These are phyloP conservation scores for Cinclus mexicanus DNA, from an alignment of 2,113 vertebrate genomes.

Conservation along the genomic window DNA sequence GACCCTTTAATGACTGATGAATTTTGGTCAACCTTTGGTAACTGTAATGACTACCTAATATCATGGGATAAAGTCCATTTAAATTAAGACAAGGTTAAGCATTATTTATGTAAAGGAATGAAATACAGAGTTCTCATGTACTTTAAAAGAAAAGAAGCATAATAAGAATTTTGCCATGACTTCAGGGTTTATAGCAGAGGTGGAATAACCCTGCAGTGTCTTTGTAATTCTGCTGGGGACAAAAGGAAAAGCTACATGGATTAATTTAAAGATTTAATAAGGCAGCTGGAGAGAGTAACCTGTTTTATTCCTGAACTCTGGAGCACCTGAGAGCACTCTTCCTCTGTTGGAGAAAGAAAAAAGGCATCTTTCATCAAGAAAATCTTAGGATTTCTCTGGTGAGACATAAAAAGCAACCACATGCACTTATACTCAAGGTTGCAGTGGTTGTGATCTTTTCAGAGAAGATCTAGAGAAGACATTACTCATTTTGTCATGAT, in stretches of 20 bases:
- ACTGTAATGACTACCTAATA: neutral
- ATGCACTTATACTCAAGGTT: neutral
- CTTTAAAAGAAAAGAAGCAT: neutral
- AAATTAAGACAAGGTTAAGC: neutral
- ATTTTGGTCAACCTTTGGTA: neutral
- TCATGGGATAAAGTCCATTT: neutral
- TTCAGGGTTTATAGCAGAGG: neutral
- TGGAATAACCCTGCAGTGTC: neutral
- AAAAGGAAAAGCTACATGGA: neutral
- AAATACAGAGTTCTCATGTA: neutral
- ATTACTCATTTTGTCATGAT: neutral
- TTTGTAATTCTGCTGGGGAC: neutral
- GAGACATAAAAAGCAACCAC: neutral
- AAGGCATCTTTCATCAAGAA: neutral
- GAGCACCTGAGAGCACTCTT: neutral
- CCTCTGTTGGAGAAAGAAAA: neutral
- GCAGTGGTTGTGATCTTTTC: neutral
- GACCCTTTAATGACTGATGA: neutral
- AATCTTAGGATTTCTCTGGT: neutral
- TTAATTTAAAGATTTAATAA: neutral
- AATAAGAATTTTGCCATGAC: neutral
- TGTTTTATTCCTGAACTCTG: neutral
- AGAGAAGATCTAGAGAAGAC: neutral
- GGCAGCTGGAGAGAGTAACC: neutral
- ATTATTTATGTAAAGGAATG: neutral